Conservation (phyloP, 2,888 invertebrate genomes). For the Lamproptera curius region DNA sequence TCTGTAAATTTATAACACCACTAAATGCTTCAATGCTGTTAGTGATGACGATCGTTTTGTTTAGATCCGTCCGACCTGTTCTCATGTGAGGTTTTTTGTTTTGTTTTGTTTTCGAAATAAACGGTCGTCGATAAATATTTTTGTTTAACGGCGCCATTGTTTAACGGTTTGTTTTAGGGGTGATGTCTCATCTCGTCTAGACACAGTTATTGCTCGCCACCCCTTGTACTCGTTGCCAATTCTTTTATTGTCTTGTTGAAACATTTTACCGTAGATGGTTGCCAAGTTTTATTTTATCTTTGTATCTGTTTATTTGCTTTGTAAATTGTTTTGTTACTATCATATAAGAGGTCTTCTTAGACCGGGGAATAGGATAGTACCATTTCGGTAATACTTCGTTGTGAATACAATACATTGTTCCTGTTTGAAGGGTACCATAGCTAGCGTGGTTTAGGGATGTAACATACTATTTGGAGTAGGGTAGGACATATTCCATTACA, state of each 20-base stretch:
- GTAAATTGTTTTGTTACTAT: neutral
- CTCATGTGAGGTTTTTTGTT: too few relatives aligned
- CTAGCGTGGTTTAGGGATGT: too few relatives aligned
- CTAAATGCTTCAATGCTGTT: slow-evolving; percentile 14
- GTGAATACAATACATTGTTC: too few relatives aligned
- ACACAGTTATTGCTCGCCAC: neutral
- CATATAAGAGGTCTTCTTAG: neutral
- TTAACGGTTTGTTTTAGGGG: neutral
- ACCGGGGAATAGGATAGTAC: too few relatives aligned
- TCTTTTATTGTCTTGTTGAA: neutral
- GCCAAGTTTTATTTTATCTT: neutral
- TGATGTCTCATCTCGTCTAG: neutral
- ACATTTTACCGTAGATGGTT: neutral
- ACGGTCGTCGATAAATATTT: neutral
- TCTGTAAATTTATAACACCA: too few relatives aligned
- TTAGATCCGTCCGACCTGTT: slow-evolving; percentile 8
- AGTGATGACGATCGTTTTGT: slow-evolving; percentile 17
- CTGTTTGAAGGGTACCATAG: too few relatives aligned
- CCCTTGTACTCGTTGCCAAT: neutral
- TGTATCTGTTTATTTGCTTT: neutral
- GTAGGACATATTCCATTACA: too few relatives aligned
- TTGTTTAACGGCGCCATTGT: neutral
- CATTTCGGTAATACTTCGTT: too few relatives aligned
- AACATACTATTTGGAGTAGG: too few relatives aligned
- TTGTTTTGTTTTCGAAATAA: slow-evolving; percentile 1